Conservation (phyloP, 1,140 invertebrate genomes). For the Drosophila kepulauana region DNA sequence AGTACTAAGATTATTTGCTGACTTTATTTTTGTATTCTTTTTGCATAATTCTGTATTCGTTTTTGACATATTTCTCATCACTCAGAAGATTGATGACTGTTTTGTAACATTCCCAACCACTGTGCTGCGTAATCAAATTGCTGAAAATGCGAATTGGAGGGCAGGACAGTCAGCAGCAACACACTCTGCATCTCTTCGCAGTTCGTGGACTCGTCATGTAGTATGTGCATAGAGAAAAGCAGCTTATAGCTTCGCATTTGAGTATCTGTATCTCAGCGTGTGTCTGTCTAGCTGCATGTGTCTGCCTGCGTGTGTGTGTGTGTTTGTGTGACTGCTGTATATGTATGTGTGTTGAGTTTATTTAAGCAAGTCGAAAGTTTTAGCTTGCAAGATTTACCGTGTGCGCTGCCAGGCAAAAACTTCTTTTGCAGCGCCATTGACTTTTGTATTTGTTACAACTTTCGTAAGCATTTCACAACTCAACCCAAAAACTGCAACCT, state of each 20-base stretch:
- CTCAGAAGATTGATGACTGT: not conserved
- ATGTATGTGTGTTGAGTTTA: conserved; percentile 62
- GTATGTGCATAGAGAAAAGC: conserved; percentile 70
- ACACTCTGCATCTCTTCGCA: conserved; percentile 26
- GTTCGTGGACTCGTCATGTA: conserved; percentile 62
- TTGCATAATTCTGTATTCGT: not conserved
- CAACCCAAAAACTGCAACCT: conserved; percentile 38
- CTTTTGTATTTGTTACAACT: conserved; percentile 82
- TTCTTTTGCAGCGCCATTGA: conserved; percentile 83
- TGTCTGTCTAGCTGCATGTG: conserved; percentile 30
- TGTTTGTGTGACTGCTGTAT: conserved; percentile 7
- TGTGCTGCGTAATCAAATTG: conserved; percentile 78
- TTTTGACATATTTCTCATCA: not conserved
- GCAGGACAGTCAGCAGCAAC: conserved; percentile 62
- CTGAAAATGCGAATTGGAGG: conserved; percentile 61
- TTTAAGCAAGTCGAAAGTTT: conserved; percentile 82
- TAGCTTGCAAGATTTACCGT: conserved; percentile 79
- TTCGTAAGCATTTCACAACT: conserved; percentile 58
- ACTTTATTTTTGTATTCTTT: too few species aligned
- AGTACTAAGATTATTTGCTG: too few species aligned
- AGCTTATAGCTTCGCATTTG: conserved; percentile 63
- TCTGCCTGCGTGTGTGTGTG: conserved; percentile 17
- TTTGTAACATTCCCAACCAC: conserved; percentile 20
- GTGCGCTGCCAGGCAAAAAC: conserved; percentile 77
- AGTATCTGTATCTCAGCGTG: conserved; percentile 45